Base-by-base conservation (phyloP, 37 sponge, comb jelly and placozoan species). In the Agelas oroides region DNA sequence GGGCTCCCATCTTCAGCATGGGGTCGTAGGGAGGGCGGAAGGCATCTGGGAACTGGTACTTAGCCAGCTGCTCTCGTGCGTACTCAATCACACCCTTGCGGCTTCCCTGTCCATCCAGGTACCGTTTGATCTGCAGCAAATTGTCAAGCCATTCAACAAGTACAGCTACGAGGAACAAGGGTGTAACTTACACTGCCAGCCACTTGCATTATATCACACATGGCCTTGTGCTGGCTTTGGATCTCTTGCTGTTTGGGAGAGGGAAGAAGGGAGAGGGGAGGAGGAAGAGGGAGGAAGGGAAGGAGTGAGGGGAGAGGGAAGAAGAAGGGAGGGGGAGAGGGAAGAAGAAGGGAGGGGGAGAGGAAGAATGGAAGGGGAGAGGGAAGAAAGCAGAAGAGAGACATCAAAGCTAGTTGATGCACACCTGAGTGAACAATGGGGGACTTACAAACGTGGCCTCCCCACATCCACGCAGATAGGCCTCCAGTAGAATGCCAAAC, bases 401-500 rank as follows among this genome's bases (percentile, higher is more conserved):
- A 75, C 15, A 53, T 46, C 46, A 46, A 46, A 46, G 46, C 46
- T 8, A 46, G 3, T 46, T 8, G 3, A 8, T 46, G 46, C 6
- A 46, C 46, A 8, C 8, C n/a, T n/a, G n/a, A n/a, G n/a, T 12
- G 46, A 46, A 46, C 46, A 46, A 46, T 46, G 46, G 8, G 46
- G 8, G 3, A 63, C 93, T 87, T 61, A 91, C 94, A 71, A 96
- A 84, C 90, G 89, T 88, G 18, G 53, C 57, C 64, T 91, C 79
- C 23, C 97, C 97, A 79, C 97, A 96, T 12, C 97, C 97, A 24
- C 85, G 67, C 33, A 96, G 84, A 58, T 89, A 96, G 73, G 94
- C 92, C 87, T 96, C 94, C 72, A 96, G 82, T 5, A 96, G 87
- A 34, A 94, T 88, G 11, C 94, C 92, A 83, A 96, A 96, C 55